Conservation (phyloP, 2,113 vertebrate species). For the Eptatretus burgeri region DNA sequence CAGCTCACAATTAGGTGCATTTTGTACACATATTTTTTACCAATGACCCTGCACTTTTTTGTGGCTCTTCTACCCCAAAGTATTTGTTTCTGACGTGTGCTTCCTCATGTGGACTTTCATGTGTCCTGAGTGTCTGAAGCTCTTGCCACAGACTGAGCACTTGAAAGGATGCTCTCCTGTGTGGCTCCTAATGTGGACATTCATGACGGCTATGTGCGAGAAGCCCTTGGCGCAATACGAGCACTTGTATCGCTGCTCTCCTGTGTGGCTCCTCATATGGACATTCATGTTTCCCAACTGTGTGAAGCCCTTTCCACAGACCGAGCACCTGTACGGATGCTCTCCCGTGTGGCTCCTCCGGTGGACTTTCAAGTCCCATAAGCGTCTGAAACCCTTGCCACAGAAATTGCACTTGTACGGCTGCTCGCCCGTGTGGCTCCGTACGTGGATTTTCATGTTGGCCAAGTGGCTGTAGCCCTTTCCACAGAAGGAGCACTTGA, state of each 20-base stretch:
- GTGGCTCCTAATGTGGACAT: constrained; percentile 1
- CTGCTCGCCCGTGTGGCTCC: not conserved
- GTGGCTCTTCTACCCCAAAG: too few relatives aligned
- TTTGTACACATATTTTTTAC: too few relatives aligned
- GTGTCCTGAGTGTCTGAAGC: not conserved
- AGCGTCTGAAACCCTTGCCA: not conserved
- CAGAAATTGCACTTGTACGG: constrained; percentile 1
- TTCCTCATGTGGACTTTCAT: constrained; percentile 4
- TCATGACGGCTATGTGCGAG: not conserved
- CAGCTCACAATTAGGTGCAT: too few relatives aligned
- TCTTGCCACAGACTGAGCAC: constrained; percentile 2
- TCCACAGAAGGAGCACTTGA: not conserved
- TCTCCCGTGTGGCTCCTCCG: constrained; percentile 4
- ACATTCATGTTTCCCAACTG: not conserved
- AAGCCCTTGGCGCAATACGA: constrained; percentile 3
- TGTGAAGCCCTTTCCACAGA: constrained; percentile 4
- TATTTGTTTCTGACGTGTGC: not conserved
- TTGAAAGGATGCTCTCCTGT: constrained; percentile 2
- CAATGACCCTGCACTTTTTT: too few relatives aligned
- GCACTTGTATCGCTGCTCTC: constrained; percentile 6
- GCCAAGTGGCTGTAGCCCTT: not conserved
- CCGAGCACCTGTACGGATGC: constrained; percentile 1
- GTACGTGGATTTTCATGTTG: not conserved
- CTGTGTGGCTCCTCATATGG: constrained; percentile 2
- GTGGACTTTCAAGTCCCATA: not conserved